Base-by-base conservation (phyloP, 2,888 invertebrate genomes). In the Cyrtodaria siliqua region DNA sequence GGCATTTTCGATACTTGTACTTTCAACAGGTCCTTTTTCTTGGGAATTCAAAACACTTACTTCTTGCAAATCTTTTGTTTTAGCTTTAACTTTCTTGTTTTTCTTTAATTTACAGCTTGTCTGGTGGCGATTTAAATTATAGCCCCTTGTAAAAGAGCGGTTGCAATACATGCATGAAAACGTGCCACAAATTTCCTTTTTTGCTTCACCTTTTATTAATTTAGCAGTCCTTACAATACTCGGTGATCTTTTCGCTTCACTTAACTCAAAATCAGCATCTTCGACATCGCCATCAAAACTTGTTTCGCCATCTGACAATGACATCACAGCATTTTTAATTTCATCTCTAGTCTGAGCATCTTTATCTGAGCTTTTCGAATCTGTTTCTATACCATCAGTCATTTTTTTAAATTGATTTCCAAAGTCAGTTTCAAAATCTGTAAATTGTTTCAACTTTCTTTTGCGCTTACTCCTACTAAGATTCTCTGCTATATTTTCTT, bases 391-490 rank as follows among this genome's bases (percentile, higher is more conserved):
- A 3, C n/a, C 6, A 14, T 27, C 29, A 27, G 14, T 29, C n/a
- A 3, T 33, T 55, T 55, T 18, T 55, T n/a, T n/a, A n/a, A n/a
- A n/a, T n/a, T n/a, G n/a, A n/a, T n/a, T n/a, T 20, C 12, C 18
- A 24, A 56, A 14, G 18, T 69, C 69, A 23, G 53, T 42, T 44
- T 61, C 61, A 61, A 27, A 61, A 26, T 69, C 69, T 20, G 44
- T 24, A 55, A 61, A 69, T 42, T 20, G 24, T 49, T 69, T 69
- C 14, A 24, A 16, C 44, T 53, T 69, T 29, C 69, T 61, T 29
- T 68, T 68, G 18, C 68, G 38, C 16, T 29, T 16, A 49, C 44
- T 29, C 57, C 56, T 29, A 55, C 29, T 24, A 23, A 26, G 0
- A 29, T 27, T 33, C 12, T 4, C 12, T 2, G 33, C 33, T 33